Base-by-base conservation (phyloP, 2,113 vertebrate genomes). In the Megaceryle maxima region DNA sequence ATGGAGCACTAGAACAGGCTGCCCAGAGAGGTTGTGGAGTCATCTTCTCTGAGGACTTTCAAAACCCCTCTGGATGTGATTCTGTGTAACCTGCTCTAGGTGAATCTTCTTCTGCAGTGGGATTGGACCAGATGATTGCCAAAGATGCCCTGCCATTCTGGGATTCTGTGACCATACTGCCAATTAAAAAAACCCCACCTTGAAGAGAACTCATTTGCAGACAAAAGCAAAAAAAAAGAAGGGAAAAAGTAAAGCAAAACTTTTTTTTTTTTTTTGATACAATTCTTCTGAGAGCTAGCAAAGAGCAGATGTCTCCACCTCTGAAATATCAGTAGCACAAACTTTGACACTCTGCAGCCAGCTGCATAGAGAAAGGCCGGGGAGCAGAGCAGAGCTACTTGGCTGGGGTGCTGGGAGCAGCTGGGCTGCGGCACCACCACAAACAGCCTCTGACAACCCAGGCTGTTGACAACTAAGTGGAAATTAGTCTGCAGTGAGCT, bases 331-430 rank as follows among this genome's bases (percentile, higher is more conserved):
- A 51, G 25, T 2, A 74, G 60, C 1, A 4, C 24, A 35, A 67
- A 74, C 67, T 90, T 90, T 22, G 15, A 3, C 29, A 44, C 6
- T 0, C 31, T 17, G 28, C 56, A 51, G 70, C 22, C 16, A 39
- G 60, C 69, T 10, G 46, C 2, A 13, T 0, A 8, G 28, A 21
- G 13, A 18, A 21, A 18, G 37, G 9, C 11, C 0, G 0, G 21
- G 43, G 44, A 72, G 10, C 18, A 29, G 63, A 3, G 2, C 39
- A 44, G 53, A 46, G 17, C 39, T 11, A 41, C 9, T 2, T 7
- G 64, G 39, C 51, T 28, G 0, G 7, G 8, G 72, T 11, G 1
- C 50, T 14, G 67, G 62, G 13, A 48, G 44, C 50, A 70, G 68
- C 59, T 31, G 0, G 2, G 44, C 84, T 57, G 56, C 13, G 1